Conservation (phyloP, 2,113 vertebrate genomes). For the Chaetodon trifascialis region DNA sequence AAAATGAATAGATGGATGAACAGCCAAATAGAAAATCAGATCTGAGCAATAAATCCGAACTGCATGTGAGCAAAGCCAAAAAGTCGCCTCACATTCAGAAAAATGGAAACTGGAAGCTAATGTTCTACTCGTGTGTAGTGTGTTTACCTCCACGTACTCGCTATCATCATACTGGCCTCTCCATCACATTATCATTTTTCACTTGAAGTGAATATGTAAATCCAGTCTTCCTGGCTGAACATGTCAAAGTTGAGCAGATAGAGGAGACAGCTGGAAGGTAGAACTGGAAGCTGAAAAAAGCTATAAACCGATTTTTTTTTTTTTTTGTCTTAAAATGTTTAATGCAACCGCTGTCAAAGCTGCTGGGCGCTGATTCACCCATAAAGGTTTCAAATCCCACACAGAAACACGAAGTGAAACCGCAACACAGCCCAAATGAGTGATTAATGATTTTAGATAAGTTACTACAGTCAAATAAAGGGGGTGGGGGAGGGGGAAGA, state of each 20-base stretch:
- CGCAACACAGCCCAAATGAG: conserved; percentile 21
- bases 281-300: background rate
- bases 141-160: background rate
- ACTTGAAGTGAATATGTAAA: background rate
- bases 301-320: background rate
- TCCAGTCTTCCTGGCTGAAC: background rate
- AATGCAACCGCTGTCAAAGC: conserved; percentile 2
- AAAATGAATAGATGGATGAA: too few species aligned
- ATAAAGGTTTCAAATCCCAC: conserved; percentile 29
- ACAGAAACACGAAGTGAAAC: conserved; percentile 8
- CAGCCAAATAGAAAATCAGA: too few species aligned
- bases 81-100: background rate
- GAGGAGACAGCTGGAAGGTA: background rate
- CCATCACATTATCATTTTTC: background rate
- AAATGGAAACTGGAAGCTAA: background rate
- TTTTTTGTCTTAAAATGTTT: background rate
- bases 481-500: background rate
- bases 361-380: background rate
- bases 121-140: background rate
- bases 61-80: too few species aligned
- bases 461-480: conserved; percentile 27
- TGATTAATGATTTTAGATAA: conserved; percentile 62
- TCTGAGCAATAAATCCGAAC: too few species aligned
- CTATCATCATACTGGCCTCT: background rate
- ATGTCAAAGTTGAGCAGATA: background rate